phyloP scores from a whole-genome alignment of 2,888 invertebrate genomes.

The Dicyrtomina minuta region DNA sequence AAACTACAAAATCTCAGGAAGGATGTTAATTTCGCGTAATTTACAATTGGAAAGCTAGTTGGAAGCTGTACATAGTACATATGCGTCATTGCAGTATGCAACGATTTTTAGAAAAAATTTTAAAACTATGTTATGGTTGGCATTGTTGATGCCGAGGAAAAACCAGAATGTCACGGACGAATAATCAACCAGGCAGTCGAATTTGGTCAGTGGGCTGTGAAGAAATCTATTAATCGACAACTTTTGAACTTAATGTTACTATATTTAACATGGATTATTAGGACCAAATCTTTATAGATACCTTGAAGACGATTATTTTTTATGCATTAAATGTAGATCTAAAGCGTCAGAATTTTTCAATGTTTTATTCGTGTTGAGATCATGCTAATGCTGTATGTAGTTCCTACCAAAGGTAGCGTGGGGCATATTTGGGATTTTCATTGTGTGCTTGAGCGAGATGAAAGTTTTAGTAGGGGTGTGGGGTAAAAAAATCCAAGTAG shows the following conservation, averaged over 20 bases:
- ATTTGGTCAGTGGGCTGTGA: constrained; percentile 16
- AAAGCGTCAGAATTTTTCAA: no score
- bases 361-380: no score
- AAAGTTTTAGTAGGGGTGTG: constrained; percentile 21
- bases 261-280: no score
- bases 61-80: no score
- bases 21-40: no score
- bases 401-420: constrained; percentile 8
- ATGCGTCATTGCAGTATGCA: constrained; percentile 6
- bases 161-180: no score
- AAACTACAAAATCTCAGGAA: no score
- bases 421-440: not conserved
- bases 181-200: constrained; percentile 1
- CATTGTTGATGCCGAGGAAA: not conserved
- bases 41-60: no score
- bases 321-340: no score
- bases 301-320: no score
- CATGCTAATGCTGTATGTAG: no score
- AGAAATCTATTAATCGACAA: constrained; percentile 27
- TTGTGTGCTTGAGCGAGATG: constrained; percentile 4
- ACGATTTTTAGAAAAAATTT: not conserved
- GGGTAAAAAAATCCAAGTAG: constrained; percentile 14
- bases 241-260: not conserved
- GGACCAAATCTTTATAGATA: no score
- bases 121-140: not conserved